A percentile compares a stretch with the other conserved stretches of the same genome.
phyloP scores from a whole-genome alignment of 2,888 invertebrate species.

The Andrena haemorrhoa region DNA sequence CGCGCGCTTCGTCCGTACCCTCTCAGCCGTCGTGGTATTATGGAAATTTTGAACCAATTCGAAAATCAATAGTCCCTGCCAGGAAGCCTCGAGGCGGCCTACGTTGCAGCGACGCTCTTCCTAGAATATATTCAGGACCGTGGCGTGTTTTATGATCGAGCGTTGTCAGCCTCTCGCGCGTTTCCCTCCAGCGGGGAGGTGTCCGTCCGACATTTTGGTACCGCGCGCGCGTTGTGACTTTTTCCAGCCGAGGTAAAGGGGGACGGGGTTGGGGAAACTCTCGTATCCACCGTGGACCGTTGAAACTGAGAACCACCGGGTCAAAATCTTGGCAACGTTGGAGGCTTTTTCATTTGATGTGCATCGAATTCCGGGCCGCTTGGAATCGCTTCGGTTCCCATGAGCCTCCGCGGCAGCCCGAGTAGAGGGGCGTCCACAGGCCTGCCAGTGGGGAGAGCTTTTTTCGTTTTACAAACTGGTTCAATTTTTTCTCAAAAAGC shows the following conservation, averaged over 20 bases:
- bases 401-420: constrained; percentile 66
- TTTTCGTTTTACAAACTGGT: constrained; percentile 85
- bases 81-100: constrained; percentile 72
- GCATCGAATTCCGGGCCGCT: constrained; percentile 76
- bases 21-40: constrained; percentile 79
- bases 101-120: constrained; percentile 66
- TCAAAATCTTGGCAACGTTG: constrained; percentile 66
- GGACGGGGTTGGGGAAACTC: background rate
- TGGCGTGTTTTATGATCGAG: constrained; percentile 34
- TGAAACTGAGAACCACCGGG: constrained; percentile 34
- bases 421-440: constrained; percentile 44
- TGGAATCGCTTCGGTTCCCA: constrained; percentile 75
- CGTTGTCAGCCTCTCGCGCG: constrained; percentile 7
- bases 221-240: background rate
- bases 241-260: background rate
- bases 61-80: constrained; percentile 83
- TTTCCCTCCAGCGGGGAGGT: background rate
- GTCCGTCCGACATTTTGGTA: constrained; percentile 39
- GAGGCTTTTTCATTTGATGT: constrained; percentile 71
- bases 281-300: background rate
- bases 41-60: constrained; percentile 85
- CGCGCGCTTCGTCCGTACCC: constrained; percentile 61
- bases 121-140: constrained; percentile 52
- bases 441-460: constrained; percentile 78
- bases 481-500: constrained; percentile 85